Base-by-base conservation (phyloP, 2,113 vertebrate genomes). In the Eidolon helvum region DNA sequence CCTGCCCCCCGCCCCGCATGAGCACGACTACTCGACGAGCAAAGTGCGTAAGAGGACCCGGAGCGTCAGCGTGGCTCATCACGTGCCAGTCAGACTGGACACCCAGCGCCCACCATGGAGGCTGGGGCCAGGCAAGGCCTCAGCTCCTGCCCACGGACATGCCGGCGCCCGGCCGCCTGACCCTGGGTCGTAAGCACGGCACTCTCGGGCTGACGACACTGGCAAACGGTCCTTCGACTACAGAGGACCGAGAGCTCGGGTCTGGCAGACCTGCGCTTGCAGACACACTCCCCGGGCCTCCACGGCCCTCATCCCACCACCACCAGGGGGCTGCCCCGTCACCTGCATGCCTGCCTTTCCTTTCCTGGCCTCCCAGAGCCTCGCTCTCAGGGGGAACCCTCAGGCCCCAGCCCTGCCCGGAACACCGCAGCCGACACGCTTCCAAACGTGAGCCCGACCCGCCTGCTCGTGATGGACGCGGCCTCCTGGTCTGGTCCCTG, bases 1-100 rank as follows among this genome's bases (percentile, higher is more conserved):
- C n/a, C 45, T 3, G 2, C 21, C 24, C 59, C 1, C 63, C 0
- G 35, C 21, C 14, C 18, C n/a, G 3, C 0, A 4, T 0, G 57
- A 63, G 16, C 43, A 4, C 15, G 15, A 50, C 15, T 5, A 50
- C 50, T 15, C 15, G 50, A 50, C 50, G 50, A 50, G 50, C 50
- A 50, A 50, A 12, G 48, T 50, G 48, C 48, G 15, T 50, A 5
- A 50, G 50, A 50, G 50, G 50, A 16, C 50, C 4, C 15, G 3
- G 14, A 50, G 50, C 50, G 14, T 16, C 33, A 33, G 69, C 28
- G 45, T 24, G 26, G n/a, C 48, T 53, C n/a, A 24, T 26, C n/a
- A 33, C 26, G 24, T 26, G 35, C 15, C 75, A 59, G 1, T 1
- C 43, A 30, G 35, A 69, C 43, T 10, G 6, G 38, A 28, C 18